Evolutionary conservation across 2,888 invertebrate species (phyloP), one percentile per base, ranked within the genome.

Genomic region (Aphodius sticticus): DNA sequence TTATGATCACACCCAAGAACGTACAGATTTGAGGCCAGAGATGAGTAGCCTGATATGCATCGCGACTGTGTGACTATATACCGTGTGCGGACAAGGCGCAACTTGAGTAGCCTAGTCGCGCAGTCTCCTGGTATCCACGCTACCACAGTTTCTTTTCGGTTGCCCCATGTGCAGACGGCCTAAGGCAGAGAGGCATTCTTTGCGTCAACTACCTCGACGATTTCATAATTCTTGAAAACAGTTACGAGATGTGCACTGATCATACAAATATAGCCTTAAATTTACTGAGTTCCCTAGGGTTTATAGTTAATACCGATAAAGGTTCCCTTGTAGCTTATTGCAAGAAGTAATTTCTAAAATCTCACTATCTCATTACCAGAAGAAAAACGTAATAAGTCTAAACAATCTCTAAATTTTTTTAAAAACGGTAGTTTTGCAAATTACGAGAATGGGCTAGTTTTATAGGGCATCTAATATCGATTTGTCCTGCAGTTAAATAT

Each of bases 401-500:
- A 53, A 53, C 1, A 53, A 53, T 53, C 2, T 53, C 3, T 53
- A 53, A 53, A 3, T 9, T 53, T 12, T 53, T 53, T 53, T 53
- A 53, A 53, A 53, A 53, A 53, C 53, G 53, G 53, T 1, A 53
- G 53, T 53, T 5, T 3, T 53, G 53, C 53, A 53, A 53, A 53
- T 1, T 53, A 53, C 2, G 53, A 53, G 53, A 53, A 53, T 53
- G 53, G 53, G 83, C 84, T 12, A 69, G 76, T 7, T 76, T 84
- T 38, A 78, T 84, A 38, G 85, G 83, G 6, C 69, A 74, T 26
- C 78, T 86, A 70, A 80, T 82, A 4, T 81, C 86, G 0, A 82
- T 82, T 70, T 86, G 86, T 70, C 86, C 86, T 15, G 86, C 84
- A 1, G 81, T 85, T 14, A 83, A 85, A 76, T 86, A 86, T 77